Evolutionary conservation across 2,797 vertebrate species (phyloP).

Genomic region (Arrhamphus sclerolepis): DNA sequence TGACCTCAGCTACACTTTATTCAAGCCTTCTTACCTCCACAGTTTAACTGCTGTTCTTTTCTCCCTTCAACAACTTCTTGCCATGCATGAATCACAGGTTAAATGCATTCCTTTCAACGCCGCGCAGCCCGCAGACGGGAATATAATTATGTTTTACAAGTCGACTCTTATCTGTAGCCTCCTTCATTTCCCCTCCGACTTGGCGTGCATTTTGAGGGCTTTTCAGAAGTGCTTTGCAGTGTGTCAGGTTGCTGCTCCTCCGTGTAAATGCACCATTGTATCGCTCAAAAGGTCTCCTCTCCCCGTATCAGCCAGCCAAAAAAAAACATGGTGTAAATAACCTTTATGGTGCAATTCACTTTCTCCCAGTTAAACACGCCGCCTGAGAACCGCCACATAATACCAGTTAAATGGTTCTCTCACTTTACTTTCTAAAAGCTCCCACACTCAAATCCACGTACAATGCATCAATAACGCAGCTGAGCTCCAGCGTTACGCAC

Average conservation of each 20-base stretch:
- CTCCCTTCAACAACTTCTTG: conserved; percentile 64
- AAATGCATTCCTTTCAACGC: conserved; percentile 78
- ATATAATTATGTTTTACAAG: conserved; percentile 85
- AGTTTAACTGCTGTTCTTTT: conserved; percentile 67
- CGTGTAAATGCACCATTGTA: conserved; percentile 70
- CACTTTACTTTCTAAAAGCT: conserved; percentile 29
- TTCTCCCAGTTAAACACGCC: conserved; percentile 28
- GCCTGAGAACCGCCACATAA: conserved; percentile 41
- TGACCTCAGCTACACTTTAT: conserved; percentile 76
- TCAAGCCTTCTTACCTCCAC: conserved; percentile 75
- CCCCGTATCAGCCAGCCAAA: conserved; percentile 36
- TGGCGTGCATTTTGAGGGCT: conserved; percentile 66
- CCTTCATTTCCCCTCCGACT: conserved; percentile 66
- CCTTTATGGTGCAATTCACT: conserved; percentile 42
- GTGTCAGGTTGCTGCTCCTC: conserved; percentile 69
- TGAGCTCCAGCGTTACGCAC: too few relatives aligned
- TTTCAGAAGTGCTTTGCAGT: conserved; percentile 74
- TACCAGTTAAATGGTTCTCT: conserved; percentile 42
- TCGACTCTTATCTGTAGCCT: conserved; percentile 77
- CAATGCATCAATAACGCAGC: background rate
- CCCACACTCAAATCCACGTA: conserved; percentile 26
- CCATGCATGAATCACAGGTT: conserved; percentile 81
- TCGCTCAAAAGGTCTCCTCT: conserved; percentile 68
- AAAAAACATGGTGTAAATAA: conserved; percentile 60
- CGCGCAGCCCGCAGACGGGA: conserved; percentile 65